Base-by-base conservation (phyloP, 1,140 invertebrate genomes). In the Nasonia longicornis region DNA sequence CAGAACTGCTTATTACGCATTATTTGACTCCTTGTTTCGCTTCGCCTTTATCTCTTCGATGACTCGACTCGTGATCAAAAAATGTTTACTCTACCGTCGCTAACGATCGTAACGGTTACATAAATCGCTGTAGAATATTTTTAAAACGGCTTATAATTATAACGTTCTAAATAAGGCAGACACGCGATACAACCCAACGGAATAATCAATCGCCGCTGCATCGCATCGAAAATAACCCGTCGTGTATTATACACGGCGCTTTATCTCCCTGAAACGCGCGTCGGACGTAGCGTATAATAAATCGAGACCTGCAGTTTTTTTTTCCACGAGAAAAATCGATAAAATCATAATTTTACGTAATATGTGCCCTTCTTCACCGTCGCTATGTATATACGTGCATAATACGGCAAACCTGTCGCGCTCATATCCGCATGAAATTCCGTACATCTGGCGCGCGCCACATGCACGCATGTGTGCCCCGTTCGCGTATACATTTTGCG, bases 271-370 rank as follows among this genome's bases (percentile, higher is more conserved):
- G 26, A 75, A 69, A 42, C 26, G 7, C 35, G 31, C n/a, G 12
- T 75, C 20, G 16, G 52, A 58, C 42, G 42, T 16, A 48, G 45
- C 3, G 12, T 48, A 10, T 48, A 48, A 14, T 14, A 48, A n/a
- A n/a, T 58, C 20, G 20, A 16, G 20, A 58, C 20, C 52, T 3
- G 7, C 52, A 7, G 20, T 58, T 14, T 14, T 16, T 48, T 58
- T 52, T 77, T 12, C 3, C 14, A 6, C 58, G 16, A 29, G 29
- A 42, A 67, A 80, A 80, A 80, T 80, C 71, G 63, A 80, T 80
- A 38, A 45, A 74, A 58, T 11, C 2, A 74, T 69, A 38, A 75
- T 80, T 80, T 80, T 74, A 80, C 79, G 79, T 80, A 80, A 75
- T 79, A 64, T 35, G 6, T 71, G 2, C 63, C 45, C n/a, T 11